Percentiles rank a stretch among this genome's conserved stretches.
Evolutionary conservation across 1,140 invertebrate species (phyloP).

Genomic region (Epicauta chinensis): DNA sequence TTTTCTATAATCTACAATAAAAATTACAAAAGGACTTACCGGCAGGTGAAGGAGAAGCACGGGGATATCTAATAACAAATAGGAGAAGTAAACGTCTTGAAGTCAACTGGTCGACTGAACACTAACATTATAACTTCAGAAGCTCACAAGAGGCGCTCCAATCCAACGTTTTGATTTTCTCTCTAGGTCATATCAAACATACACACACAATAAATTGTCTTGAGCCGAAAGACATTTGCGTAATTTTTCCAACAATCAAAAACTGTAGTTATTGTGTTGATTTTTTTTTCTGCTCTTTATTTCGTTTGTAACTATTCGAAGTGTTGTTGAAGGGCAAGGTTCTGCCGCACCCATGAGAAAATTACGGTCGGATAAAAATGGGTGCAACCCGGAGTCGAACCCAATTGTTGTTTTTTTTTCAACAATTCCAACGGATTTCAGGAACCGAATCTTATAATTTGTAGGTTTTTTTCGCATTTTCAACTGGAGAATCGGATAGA

Average conservation of each 20-base stretch:
- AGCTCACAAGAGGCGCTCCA: constrained; percentile 27
- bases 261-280: too few relatives aligned
- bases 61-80: constrained; percentile 16
- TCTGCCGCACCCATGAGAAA: constrained; percentile 1
- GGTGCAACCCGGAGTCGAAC: background rate
- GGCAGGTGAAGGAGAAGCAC: constrained; percentile 14
- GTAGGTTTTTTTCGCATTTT: too few relatives aligned
- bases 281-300: too few relatives aligned
- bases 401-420: background rate
- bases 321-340: constrained; percentile 19
- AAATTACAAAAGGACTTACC: constrained; percentile 22
- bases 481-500: too few relatives aligned
- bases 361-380: background rate
- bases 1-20: too few relatives aligned
- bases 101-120: constrained; percentile 31
- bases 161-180: constrained; percentile 27
- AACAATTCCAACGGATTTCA: constrained; percentile 1
- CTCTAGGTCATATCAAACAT: constrained; percentile 34
- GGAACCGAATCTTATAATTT: too few relatives aligned
- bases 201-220: constrained; percentile 19
- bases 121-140: constrained; percentile 22
- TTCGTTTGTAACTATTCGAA: constrained; percentile 3
- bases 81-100: constrained; percentile 33
- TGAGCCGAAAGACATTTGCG: constrained; percentile 21
- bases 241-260: constrained; percentile 17